Conservation (phyloP, 2,113 vertebrate genomes). For the Choloepus hoffmanni region DNA sequence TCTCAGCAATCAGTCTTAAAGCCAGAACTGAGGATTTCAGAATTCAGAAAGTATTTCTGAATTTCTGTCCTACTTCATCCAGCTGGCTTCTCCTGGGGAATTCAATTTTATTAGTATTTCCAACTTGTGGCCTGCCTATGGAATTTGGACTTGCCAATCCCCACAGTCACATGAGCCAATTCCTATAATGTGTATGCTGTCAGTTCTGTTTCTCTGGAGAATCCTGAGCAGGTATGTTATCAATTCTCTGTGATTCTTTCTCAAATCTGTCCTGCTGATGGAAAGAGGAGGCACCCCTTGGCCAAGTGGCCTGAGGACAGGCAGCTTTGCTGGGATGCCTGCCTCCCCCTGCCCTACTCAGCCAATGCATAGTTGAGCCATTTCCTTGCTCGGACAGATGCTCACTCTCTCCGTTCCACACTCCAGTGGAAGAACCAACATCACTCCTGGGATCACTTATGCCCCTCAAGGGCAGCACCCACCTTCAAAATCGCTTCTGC, state of each 20-base stretch:
- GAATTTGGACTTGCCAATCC: no score
- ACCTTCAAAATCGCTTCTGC: conserved; percentile 6
- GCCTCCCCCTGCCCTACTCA: background rate
- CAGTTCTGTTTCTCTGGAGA: no score
- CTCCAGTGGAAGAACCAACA: background rate
- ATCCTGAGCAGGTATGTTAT: background rate
- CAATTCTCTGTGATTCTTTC: background rate
- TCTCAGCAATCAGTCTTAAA: no score
- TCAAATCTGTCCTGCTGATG: background rate
- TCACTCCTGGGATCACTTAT: background rate
- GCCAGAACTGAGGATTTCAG: no score
- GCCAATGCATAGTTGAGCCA: background rate
- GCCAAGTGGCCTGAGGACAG: background rate
- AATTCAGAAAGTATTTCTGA: no score
- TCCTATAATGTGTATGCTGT: no score
- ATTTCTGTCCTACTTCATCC: no score
- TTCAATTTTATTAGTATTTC: no score
- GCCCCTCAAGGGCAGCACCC: background rate
- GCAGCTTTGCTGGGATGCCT: background rate
- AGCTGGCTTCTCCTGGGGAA: no score
- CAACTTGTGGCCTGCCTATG: no score
- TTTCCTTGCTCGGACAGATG: background rate
- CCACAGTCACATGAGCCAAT: no score
- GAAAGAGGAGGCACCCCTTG: background rate
- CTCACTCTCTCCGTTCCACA: background rate